Percentiles rank a stretch among this genome's conserved stretches.
Conservation (phyloP, 2,888 invertebrate species). For the Hydrotaea diabolus region DNA sequence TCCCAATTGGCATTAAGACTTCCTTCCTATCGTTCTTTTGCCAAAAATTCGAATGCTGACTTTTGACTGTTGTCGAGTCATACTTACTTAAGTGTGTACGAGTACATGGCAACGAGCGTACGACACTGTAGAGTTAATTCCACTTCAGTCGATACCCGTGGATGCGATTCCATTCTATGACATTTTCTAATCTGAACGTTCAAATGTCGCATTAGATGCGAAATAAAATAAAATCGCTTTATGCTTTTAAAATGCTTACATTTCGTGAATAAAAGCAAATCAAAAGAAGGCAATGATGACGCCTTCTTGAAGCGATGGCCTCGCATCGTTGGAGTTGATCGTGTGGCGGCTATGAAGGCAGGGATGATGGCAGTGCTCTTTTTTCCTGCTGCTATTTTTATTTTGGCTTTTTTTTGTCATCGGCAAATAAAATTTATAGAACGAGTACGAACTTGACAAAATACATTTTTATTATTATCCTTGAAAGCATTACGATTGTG, state of each 20-base stretch:
- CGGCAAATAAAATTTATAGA: conserved; percentile 18
- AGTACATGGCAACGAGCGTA: neutral
- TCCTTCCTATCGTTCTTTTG: neutral
- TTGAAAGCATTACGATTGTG: conserved; percentile 2
- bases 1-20: neutral
- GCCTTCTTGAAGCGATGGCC: conserved; percentile 25
- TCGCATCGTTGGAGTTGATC: neutral
- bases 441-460: conserved; percentile 43
- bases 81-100: neutral
- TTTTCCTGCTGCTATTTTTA: neutral
- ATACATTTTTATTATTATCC: conserved; percentile 42
- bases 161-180: too few species aligned
- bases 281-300: neutral
- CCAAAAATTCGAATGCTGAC: neutral
- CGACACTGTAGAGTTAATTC: neutral
- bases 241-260: conserved; percentile 17
- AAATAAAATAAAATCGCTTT: conserved; percentile 40
- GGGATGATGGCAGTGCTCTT: neutral
- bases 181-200: conserved; percentile 47
- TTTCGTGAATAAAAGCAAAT: neutral
- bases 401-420: neutral
- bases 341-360: too few species aligned
- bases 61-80: neutral
- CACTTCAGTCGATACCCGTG: too few species aligned
- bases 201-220: conserved; percentile 50